Evolutionary conservation across 2,888 invertebrate species (phyloP).

Genomic region (Zygogramma bicolorata): DNA sequence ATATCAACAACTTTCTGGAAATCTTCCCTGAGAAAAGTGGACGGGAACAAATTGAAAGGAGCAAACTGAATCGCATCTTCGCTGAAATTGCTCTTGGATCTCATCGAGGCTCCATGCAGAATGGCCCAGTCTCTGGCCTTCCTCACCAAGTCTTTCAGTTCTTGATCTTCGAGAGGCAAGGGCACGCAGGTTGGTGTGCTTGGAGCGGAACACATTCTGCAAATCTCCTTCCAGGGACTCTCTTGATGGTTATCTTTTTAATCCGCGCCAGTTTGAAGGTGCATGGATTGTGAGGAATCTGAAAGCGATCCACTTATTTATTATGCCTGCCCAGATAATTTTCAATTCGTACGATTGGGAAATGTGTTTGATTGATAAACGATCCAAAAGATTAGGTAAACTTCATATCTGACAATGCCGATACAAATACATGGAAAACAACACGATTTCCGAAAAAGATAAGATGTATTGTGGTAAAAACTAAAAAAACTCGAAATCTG

Average conservation of each 20-base stretch:
- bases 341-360: background rate
- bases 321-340: background rate
- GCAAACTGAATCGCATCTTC: constrained; percentile 80
- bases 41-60: constrained; percentile 83
- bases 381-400: background rate
- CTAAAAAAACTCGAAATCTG: background rate
- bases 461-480: background rate
- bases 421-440: background rate
- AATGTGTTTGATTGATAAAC: background rate
- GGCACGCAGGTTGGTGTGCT: constrained; percentile 72
- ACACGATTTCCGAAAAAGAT: background rate
- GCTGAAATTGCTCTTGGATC: constrained; percentile 75
- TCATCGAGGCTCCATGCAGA: constrained; percentile 87
- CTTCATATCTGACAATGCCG: background rate
- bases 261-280: background rate
- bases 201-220: constrained; percentile 13
- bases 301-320: background rate
- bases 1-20: constrained; percentile 81
- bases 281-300: background rate
- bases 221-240: background rate
- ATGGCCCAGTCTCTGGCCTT: constrained; percentile 88
- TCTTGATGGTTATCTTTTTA: background rate
- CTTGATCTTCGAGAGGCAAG: constrained; percentile 75
- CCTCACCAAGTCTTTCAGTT: constrained; percentile 75
- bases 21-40: constrained; percentile 81